Evolutionary conservation across 2,888 invertebrate genomes (phyloP), one percentile per base, ranked within the genome.

Genomic region (Eucera pruinosa): DNA sequence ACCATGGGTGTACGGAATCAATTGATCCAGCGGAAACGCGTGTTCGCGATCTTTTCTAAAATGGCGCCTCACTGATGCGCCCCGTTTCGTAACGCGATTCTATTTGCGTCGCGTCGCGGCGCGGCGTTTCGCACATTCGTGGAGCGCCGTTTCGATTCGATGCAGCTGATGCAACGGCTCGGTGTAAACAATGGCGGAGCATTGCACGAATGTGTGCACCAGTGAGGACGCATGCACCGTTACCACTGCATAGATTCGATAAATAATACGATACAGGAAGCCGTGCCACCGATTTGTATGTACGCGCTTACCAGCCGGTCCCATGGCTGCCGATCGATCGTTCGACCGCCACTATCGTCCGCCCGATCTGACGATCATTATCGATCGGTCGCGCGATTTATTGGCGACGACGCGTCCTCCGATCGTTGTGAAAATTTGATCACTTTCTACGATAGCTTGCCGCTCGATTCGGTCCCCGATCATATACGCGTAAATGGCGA

Each of bases 221-320:
- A 6, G 9, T 79, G 82, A 84, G 78, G 73, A 85, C 64, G 85
- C 79, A 81, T 82, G 85, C 78, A 89, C 89, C 89, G 89, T 89
- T 89, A 88, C 66, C 54, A 76, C 80, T 76, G 80, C 20, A 9
- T 60, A 81, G 84, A 87, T 86, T 85, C 80, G 84, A 89, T 89
- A 89, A 89, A 87, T 88, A 88, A 88, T 77, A 68, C 78, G 80
- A 76, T 83, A 74, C 82, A 85, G 86, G 81, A 85, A 84, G 85
- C 76, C 77, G 76, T 77, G 61, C 70, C 66, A 71, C 67, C 81
- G 86, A 87, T 86, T 87, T 86, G 84, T 87, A 86, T 77, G 70
- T 78, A 73, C 74, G 70, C 70, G 73, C 52, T 73, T 36, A 72
- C 60, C 52, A 75, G 57, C 66, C 62, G 64, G 50, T 62, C 73